Conservation (phyloP, 1,140 invertebrate genomes). For the Tigriopus japonicus region DNA sequence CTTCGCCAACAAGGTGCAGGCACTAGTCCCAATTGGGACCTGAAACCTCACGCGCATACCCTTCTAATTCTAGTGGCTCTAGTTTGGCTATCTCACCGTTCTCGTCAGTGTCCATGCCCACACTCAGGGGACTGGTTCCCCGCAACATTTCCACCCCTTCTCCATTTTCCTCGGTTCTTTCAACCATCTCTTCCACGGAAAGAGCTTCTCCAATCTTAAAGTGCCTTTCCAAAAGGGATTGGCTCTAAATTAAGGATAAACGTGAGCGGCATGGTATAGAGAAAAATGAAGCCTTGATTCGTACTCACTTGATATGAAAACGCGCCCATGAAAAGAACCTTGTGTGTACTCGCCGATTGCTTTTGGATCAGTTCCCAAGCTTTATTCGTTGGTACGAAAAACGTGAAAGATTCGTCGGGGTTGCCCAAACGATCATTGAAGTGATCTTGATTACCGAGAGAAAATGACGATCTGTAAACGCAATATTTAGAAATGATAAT, state of each 20-base stretch:
- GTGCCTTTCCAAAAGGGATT: conserved; percentile 50
- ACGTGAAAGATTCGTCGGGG: conserved; percentile 46
- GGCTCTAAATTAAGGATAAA: conserved; percentile 7
- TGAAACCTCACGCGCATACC: too few relatives aligned
- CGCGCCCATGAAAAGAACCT: conserved; percentile 58
- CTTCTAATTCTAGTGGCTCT: too few relatives aligned
- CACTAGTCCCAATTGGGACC: too few relatives aligned
- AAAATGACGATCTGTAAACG: conserved; percentile 46
- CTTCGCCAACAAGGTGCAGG: too few relatives aligned
- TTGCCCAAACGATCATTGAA: conserved; percentile 55
- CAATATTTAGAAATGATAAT: background rate
- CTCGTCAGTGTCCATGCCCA: background rate
- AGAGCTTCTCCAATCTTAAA: conserved; percentile 49
- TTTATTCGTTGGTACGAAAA: conserved; percentile 67
- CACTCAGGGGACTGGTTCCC: conserved; percentile 25
- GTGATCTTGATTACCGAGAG: conserved; percentile 42
- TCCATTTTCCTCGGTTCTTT: conserved; percentile 34
- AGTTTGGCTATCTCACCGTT: background rate
- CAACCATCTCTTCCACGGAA: conserved; percentile 53
- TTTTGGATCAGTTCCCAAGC: conserved; percentile 56
- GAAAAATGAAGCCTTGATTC: background rate
- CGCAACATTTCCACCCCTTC: conserved; percentile 39
- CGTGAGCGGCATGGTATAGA: background rate
- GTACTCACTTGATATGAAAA: conserved; percentile 49
- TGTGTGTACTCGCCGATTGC: conserved; percentile 49